phyloP scores from a whole-genome alignment of 2,888 invertebrate genomes.

The Patella depressa region DNA sequence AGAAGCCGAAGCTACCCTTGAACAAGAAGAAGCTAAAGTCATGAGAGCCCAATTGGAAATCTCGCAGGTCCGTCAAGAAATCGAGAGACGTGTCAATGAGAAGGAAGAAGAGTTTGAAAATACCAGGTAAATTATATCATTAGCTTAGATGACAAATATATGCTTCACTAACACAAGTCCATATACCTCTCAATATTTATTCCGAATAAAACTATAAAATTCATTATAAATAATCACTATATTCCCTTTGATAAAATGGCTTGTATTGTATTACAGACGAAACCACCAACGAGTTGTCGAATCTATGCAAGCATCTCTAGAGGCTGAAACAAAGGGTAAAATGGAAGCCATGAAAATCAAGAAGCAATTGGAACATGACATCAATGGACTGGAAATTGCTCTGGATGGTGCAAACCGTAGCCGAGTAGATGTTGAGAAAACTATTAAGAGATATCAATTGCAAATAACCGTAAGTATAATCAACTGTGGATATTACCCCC shows the following conservation, averaged over 20 bases:
- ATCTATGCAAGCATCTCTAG: constrained; percentile 98
- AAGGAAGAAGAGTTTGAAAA: constrained; percentile 99
- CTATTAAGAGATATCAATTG: constrained; percentile 98
- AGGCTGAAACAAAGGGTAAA: constrained; percentile 99
- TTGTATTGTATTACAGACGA: constrained; percentile 78
- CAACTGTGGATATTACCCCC: neutral
- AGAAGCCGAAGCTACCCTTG: constrained; percentile 98
- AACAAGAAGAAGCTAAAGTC: constrained; percentile 98
- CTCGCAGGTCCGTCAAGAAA: constrained; percentile 98
- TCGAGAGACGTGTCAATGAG: constrained; percentile 99
- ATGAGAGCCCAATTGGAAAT: constrained; percentile 94
- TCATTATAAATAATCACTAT: too few relatives aligned
- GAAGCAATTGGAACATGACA: constrained; percentile 99
- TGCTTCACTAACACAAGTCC: too few relatives aligned
- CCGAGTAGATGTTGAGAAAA: constrained; percentile 98
- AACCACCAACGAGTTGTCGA: constrained; percentile 99
- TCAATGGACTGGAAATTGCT: constrained; percentile 98
- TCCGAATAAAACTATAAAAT: neutral
- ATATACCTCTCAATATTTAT: neutral
- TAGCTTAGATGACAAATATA: neutral
- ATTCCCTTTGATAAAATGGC: neutral
- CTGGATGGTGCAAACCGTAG: constrained; percentile 99
- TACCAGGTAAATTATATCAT: constrained; percentile 76
- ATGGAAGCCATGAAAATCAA: constrained; percentile 99
- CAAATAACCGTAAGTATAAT: constrained; percentile 81